Conservation (phyloP, 2,113 vertebrate species). For the Malurus elegans region DNA sequence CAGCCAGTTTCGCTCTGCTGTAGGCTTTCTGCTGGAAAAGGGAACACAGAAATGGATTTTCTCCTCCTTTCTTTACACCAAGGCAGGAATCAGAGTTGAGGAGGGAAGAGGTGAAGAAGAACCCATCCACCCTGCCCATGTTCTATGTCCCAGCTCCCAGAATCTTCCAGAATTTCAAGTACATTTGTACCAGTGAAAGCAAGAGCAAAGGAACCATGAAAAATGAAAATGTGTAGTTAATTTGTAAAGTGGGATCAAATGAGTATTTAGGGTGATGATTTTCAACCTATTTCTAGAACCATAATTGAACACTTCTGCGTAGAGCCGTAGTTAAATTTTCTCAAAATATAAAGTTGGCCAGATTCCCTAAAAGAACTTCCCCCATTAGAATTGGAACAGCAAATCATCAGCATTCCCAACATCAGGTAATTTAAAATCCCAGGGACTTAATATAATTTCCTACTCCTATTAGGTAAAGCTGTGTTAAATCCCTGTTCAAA, state of each 20-base stretch:
- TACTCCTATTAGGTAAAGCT: neutral
- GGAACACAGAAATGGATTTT: neutral
- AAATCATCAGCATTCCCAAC: neutral
- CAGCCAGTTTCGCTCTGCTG: neutral
- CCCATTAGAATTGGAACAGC: neutral
- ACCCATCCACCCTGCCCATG: rapidly evolving
- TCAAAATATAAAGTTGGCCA: neutral
- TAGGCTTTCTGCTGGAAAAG: neutral
- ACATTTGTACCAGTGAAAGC: neutral
- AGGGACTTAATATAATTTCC: neutral
- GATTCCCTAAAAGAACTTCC: neutral
- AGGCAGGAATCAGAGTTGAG: neutral
- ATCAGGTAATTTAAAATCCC: neutral
- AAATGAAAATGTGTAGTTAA: neutral
- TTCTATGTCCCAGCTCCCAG: rapidly evolving
- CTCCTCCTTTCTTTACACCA: neutral
- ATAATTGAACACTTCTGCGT: neutral
- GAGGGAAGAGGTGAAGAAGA: neutral
- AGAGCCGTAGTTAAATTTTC: rapidly evolving
- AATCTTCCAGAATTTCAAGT: neutral
- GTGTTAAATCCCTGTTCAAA: neutral
- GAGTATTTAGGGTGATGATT: neutral
- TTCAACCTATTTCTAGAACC: neutral
- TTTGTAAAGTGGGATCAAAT: neutral
- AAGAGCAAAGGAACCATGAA: neutral